Evolutionary conservation across 2,888 invertebrate species (phyloP).

Genomic region (Merodon equestris): DNA sequence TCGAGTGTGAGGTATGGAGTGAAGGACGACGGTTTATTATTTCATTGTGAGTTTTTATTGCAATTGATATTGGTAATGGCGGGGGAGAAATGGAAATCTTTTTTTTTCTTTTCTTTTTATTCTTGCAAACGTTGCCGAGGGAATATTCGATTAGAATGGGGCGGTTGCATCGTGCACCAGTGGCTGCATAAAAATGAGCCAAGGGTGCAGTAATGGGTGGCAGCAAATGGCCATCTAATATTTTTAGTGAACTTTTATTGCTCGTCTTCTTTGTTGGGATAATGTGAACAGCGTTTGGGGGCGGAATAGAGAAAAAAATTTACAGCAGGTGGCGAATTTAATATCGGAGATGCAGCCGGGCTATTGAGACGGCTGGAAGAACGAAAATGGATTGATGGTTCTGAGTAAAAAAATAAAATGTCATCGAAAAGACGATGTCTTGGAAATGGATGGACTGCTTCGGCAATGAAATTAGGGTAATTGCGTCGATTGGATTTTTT

Average conservation of each 20-base stretch:
- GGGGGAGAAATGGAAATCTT: constrained; percentile 44
- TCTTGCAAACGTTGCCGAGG: constrained; percentile 11
- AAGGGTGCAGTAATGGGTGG: not conserved
- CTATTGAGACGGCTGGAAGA: constrained; percentile 4
- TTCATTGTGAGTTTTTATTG: constrained; percentile 65
- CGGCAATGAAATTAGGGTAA: not conserved
- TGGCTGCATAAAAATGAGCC: constrained; percentile 44
- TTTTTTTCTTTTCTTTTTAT: too few relatives aligned
- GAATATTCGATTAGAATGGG: constrained; percentile 57
- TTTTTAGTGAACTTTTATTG: constrained; percentile 60
- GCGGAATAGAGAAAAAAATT: constrained; percentile 12
- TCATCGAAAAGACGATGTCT: not conserved
- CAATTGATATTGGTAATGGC: constrained; percentile 59
- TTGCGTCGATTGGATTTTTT: not conserved
- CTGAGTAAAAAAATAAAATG: not conserved
- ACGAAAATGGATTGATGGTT: not conserved
- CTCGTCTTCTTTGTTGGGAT: constrained; percentile 24
- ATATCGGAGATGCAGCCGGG: constrained; percentile 34
- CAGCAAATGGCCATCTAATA: constrained; percentile 52
- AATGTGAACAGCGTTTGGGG: not conserved
- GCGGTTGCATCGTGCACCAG: constrained; percentile 3
- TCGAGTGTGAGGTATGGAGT: constrained; percentile 46
- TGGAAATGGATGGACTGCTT: not conserved
- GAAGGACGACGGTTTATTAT: constrained; percentile 67
- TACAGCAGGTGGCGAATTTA: constrained; percentile 58